Evolutionary conservation across 1,140 invertebrate species (phyloP).

Genomic region (Hestina assimilis): DNA sequence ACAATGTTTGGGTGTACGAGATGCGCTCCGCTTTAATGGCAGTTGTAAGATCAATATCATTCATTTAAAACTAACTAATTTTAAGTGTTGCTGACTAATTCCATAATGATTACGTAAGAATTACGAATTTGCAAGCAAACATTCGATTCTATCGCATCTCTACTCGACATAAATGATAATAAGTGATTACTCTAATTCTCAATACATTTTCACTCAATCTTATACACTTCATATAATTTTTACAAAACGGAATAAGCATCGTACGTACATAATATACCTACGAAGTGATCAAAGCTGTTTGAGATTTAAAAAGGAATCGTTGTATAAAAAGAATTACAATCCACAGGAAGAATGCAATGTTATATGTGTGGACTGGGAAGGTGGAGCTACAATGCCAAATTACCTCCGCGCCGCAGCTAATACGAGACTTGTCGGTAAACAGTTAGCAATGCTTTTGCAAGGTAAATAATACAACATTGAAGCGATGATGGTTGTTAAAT

Average conservation of each 20-base stretch:
- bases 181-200: too few relatives aligned
- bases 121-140: too few relatives aligned
- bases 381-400: slow-evolving; percentile 93
- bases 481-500: too few relatives aligned
- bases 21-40: slow-evolving; percentile 94
- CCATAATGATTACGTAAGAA: too few relatives aligned
- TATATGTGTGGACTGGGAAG: slow-evolving; percentile 96
- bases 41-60: slow-evolving; percentile 79
- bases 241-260: too few relatives aligned
- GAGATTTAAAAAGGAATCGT: too few relatives aligned
- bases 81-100: neutral
- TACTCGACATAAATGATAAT: neutral
- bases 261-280: too few relatives aligned
- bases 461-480: slow-evolving; percentile 33
- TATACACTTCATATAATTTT: neutral
- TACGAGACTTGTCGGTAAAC: slow-evolving; percentile 93
- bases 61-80: neutral
- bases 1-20: slow-evolving; percentile 94
- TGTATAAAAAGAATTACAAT: neutral
- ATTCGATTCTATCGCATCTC: too few relatives aligned
- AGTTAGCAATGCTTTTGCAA: slow-evolving; percentile 86
- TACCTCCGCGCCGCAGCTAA: slow-evolving; percentile 96
- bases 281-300: too few relatives aligned
- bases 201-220: neutral
- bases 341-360: slow-evolving; percentile 91